Conservation (phyloP, 1,140 invertebrate species). For the Temnothorax longispinosus region DNA sequence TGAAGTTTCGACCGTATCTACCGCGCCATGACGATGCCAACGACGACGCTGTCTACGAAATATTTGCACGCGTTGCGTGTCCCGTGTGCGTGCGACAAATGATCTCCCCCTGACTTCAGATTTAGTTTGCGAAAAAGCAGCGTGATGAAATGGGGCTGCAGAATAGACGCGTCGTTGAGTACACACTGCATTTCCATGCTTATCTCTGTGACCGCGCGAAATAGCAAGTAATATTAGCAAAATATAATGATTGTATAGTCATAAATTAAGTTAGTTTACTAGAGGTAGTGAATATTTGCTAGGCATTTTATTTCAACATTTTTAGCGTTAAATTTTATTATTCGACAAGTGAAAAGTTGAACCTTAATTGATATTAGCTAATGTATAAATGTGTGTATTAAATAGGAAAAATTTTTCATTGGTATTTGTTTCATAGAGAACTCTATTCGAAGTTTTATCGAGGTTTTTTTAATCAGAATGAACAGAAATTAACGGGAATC, state of each 20-base stretch:
- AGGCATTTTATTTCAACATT: neutral
- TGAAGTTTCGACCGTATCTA: conserved; percentile 61
- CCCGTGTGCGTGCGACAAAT: conserved; percentile 23
- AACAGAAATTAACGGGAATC: neutral
- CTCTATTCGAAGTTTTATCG: neutral
- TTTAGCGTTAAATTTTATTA: neutral
- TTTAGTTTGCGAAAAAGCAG: conserved; percentile 42
- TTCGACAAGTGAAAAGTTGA: neutral
- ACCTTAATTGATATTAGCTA: neutral
- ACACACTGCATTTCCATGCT: neutral
- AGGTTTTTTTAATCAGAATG: neutral
- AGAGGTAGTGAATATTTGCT: neutral
- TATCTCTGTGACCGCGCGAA: neutral
- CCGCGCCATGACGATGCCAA: conserved; percentile 19
- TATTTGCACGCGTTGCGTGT: conserved; percentile 54
- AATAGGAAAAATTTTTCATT: neutral
- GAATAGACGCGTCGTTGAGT: neutral
- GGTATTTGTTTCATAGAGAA: neutral
- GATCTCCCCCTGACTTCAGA: conserved; percentile 4
- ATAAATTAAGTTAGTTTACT: neutral
- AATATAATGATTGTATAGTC: neutral
- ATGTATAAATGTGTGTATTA: neutral
- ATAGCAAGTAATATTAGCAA: neutral
- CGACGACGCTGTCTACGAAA: conserved; percentile 32
- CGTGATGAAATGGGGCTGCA: neutral